phyloP scores from a whole-genome alignment of 37 sponge, comb jelly and placozoan genomes.

The Beroe forskalii region DNA sequence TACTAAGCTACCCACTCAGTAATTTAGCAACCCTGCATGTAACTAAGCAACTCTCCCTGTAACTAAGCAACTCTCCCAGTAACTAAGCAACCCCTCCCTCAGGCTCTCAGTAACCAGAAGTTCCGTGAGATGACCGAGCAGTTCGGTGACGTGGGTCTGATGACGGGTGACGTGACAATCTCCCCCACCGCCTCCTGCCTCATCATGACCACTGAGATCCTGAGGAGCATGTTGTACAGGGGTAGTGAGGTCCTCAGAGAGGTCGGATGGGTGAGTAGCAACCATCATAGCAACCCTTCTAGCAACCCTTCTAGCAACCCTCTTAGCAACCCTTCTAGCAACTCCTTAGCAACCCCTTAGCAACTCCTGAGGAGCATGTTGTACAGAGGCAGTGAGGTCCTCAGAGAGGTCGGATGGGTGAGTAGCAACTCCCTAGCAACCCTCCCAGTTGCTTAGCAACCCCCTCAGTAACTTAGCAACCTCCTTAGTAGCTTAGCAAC shows the following conservation, averaged over 20 bases:
- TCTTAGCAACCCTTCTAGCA: no score
- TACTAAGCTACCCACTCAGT: no score
- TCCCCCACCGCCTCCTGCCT: slow-evolving; percentile 92
- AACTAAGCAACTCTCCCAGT: no score
- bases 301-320: no score
- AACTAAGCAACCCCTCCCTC: not conserved
- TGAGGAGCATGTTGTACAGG: slow-evolving; percentile 91
- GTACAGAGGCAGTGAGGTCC: slow-evolving; percentile 94
- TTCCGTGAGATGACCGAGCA: slow-evolving; percentile 89
- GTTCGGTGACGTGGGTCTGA: slow-evolving; percentile 94
- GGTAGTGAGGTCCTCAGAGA: slow-evolving; percentile 98
- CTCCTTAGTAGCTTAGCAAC: no score
- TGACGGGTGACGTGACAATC: slow-evolving; percentile 98
- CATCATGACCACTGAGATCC: slow-evolving; percentile 94
- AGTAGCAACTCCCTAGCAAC: no score
- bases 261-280: slow-evolving; percentile 86
- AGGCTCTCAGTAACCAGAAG: slow-evolving; percentile 97
- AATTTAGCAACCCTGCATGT: no score
- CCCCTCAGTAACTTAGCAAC: no score
- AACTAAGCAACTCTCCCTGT: no score
- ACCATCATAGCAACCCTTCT: no score
- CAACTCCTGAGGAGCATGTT: slow-evolving; percentile 94
- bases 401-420: slow-evolving; percentile 97
- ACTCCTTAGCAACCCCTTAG: no score
- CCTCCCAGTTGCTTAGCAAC: no score